Conservation (phyloP, 2,797 vertebrate species). For the Poecilia wingei region DNA sequence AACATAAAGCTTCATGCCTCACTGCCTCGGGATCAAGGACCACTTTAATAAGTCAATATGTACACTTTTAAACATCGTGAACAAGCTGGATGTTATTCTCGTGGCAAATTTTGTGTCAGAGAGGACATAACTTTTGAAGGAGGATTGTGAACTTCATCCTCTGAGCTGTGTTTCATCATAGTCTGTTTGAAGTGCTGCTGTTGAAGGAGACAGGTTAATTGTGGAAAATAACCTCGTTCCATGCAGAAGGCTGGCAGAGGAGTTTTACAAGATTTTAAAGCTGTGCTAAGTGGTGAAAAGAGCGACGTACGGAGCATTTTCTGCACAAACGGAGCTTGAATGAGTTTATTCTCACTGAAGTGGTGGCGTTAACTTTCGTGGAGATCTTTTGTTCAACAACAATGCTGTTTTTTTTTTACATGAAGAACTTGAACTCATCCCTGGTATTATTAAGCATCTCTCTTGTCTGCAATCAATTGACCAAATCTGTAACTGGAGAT, state of each 20-base stretch:
- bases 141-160: neutral
- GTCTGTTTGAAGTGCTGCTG: neutral
- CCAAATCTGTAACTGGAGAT: neutral
- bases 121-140: neutral
- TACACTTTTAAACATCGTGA: conserved; percentile 65
- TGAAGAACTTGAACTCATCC: neutral
- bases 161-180: conserved; percentile 4
- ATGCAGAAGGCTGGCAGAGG: neutral
- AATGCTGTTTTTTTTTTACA: neutral
- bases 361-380: neutral
- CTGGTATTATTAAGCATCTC: neutral
- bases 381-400: neutral
- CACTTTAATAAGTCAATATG: conserved; percentile 71
- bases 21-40: conserved; percentile 46
- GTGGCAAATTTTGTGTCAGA: conserved; percentile 19
- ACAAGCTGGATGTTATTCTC: conserved; percentile 48
- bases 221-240: conserved; percentile 19
- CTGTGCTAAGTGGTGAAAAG: neutral
- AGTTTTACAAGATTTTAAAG: neutral
- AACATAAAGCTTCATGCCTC: conserved; percentile 54
- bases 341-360: neutral
- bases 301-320: neutral
- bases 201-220: conserved; percentile 17
- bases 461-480: neutral
- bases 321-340: neutral